Evolutionary conservation across 2,113 vertebrate genomes (phyloP), one percentile per base, ranked within the genome.

Genomic region (Arothron firmamentum): DNA sequence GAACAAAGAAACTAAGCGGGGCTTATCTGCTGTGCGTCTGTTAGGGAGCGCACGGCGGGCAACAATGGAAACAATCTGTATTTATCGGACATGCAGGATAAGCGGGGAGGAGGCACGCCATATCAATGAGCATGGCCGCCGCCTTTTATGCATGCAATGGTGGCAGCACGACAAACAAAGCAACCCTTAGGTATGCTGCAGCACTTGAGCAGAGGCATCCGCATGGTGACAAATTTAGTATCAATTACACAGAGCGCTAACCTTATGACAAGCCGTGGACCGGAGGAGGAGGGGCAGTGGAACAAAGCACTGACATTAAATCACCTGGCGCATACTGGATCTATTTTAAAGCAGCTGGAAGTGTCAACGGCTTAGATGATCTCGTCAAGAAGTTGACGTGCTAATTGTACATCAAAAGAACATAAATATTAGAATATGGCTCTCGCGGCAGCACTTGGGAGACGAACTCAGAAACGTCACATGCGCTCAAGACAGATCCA

Each of bases 221-320:
- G 76, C 83, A 84, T 81, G 63, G 80, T 76, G 79, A 79, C 73
- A 82, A 84, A 85, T 86, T 86, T 84, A 86, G 78, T 78, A 87
- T 90, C 86, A 85, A 85, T 89, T 89, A 87, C 87, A 79, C 74
- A 61, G 77, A 71, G 72, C 57, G 64, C 83, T 82, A 86, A 84
- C 81, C 82, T 86, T 85, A 72, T 78, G 88, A 81, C 86, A 82
- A 72, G 81, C 70, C 31, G 75, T 25, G 52, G 75, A 77, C 65
- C 74, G 62, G 62, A 71, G 67, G 70, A 63, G 82, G 85, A 63
- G 70, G 77, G 47, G 80, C 59, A 63, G 57, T 57, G 65, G 65
- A 73, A 67, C 74, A 73, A 81, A 79, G 81, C 75, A 75, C 68
- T 73, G 78, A 80, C 77, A 82, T 58, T 81, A 83, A 87, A 86